Evolutionary conservation across 2,797 vertebrate genomes (phyloP).

Genomic region (Varecia variegata): DNA sequence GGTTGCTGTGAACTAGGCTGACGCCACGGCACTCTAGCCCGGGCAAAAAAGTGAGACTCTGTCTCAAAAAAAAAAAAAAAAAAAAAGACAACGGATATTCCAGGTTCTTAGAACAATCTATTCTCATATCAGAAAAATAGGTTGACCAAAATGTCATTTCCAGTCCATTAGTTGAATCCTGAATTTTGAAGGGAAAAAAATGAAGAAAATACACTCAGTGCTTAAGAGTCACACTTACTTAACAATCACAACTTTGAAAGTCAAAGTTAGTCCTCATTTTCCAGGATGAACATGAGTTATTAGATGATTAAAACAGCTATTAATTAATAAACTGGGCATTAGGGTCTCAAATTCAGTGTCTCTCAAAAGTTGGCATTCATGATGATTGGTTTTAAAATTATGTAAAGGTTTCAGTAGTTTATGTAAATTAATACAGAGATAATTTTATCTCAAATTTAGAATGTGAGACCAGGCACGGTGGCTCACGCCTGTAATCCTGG

Average conservation of each 20-base stretch:
- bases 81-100: not conserved
- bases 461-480: not conserved
- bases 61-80: too few relatives aligned
- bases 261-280: conserved; percentile 22
- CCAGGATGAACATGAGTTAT: conserved; percentile 25
- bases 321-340: not conserved
- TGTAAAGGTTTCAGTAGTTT: not conserved
- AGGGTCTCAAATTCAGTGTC: not conserved
- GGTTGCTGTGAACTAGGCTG: too few relatives aligned
- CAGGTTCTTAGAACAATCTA: not conserved
- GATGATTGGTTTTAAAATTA: conserved; percentile 11
- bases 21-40: too few relatives aligned
- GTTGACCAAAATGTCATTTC: not conserved
- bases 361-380: not conserved
- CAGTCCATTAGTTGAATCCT: not conserved
- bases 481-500: too few relatives aligned
- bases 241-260: conserved; percentile 43
- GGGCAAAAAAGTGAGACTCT: too few relatives aligned
- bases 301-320: not conserved
- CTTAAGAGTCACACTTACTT: not conserved
- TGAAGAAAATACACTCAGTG: not conserved
- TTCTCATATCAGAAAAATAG: not conserved
- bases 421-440: not conserved
- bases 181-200: not conserved
- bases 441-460: not conserved